A percentile compares a stretch with the other conserved stretches of the same genome.
These are phyloP conservation scores for Folsomia candida DNA, from an alignment of 2,888 invertebrate genomes.

Conservation along the genomic window DNA sequence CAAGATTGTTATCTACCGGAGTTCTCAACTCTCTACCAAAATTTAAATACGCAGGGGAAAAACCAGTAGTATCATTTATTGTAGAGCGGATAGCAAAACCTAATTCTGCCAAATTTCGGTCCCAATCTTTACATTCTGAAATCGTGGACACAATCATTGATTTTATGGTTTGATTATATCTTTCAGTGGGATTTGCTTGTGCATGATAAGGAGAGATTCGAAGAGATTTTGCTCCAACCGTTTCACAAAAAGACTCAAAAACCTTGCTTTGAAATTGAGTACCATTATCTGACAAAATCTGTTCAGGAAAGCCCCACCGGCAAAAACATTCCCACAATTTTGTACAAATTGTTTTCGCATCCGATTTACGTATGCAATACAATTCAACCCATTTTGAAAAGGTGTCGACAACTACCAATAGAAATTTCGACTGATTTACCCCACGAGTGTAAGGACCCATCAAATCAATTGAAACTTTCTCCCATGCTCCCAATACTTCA, in stretches of 20 bases:
- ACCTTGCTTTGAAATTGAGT: too few species aligned
- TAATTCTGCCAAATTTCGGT: conserved; percentile 22
- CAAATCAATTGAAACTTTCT: conserved; percentile 14
- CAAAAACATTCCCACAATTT: conserved; percentile 13
- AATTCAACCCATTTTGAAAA: conserved; percentile 31
- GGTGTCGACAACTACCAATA: conserved; percentile 27
- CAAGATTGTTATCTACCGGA: conserved; percentile 25
- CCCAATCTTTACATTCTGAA: conserved; percentile 8
- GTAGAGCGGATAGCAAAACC: conserved; percentile 28
- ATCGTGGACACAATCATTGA: conserved; percentile 18
- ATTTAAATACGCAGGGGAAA: conserved; percentile 32
- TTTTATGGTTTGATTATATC: conserved; percentile 31
- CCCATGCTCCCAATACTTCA: conserved; percentile 13
- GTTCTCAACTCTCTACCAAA: conserved; percentile 30
- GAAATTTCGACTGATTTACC: conserved; percentile 15
- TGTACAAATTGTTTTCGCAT: conserved; percentile 17
- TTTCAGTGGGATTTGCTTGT: conserved; percentile 31
- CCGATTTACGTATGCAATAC: too few species aligned
- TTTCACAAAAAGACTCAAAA: conserved; percentile 13
- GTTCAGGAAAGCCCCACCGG: conserved; percentile 23
- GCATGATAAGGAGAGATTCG: conserved; percentile 30
- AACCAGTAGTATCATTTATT: conserved; percentile 18
- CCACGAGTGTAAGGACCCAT: too few species aligned
- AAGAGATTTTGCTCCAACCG: conserved; percentile 20
- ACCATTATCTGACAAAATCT: conserved; percentile 27